Evolutionary conservation across 2,888 invertebrate genomes (phyloP).

Genomic region (Chymomyza procnemis): DNA sequence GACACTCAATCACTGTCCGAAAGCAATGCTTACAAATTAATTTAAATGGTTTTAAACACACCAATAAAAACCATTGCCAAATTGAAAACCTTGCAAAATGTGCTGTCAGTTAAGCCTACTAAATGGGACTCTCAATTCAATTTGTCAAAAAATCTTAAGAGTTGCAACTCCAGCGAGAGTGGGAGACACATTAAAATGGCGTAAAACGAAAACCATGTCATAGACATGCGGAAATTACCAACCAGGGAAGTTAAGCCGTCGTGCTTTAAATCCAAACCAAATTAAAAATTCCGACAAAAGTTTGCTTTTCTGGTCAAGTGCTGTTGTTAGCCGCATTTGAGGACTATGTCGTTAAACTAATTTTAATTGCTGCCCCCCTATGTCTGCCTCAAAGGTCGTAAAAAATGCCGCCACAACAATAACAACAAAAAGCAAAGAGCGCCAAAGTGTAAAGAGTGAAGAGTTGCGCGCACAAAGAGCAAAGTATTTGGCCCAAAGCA

Average conservation of each 20-base stretch:
- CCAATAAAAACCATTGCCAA: slow-evolving; percentile 9
- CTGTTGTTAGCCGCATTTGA: background rate
- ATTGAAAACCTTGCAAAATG: background rate
- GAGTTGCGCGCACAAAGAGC: background rate
- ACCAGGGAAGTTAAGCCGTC: slow-evolving; percentile 23
- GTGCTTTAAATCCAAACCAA: background rate
- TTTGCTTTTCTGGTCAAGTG: background rate
- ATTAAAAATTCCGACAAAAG: slow-evolving; percentile 18
- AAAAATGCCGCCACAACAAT: slow-evolving; percentile 51
- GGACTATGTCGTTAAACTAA: slow-evolving; percentile 50
- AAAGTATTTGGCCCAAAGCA: background rate
- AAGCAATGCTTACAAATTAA: background rate
- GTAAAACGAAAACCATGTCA: slow-evolving; percentile 53
- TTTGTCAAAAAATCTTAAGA: slow-evolving; percentile 40
- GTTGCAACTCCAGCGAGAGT: slow-evolving; percentile 39
- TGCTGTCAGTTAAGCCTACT: background rate
- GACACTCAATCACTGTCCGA: background rate
- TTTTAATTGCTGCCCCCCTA: slow-evolving; percentile 66
- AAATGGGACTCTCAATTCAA: slow-evolving; percentile 24
- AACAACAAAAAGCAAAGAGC: slow-evolving; percentile 28
- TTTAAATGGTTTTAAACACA: slow-evolving; percentile 19
- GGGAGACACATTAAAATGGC: slow-evolving; percentile 43
- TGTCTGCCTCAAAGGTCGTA: slow-evolving; percentile 42
- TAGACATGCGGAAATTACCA: slow-evolving; percentile 39
- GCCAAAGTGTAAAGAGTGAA: background rate